Evolutionary conservation across 2,888 invertebrate genomes (phyloP).

Genomic region (Dolichopus griseipennis): DNA sequence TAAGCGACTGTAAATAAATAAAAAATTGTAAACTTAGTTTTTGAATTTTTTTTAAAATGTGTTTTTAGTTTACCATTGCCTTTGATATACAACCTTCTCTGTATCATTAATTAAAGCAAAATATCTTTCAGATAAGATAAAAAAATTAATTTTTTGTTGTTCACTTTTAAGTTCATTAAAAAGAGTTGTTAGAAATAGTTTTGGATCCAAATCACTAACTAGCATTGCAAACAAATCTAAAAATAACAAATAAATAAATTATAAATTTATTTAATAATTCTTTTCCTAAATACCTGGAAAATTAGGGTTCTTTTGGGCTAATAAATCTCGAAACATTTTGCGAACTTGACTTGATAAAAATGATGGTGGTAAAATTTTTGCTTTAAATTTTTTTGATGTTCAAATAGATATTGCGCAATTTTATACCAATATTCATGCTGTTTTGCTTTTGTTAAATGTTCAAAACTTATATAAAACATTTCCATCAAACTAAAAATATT

Average conservation of each 20-base stretch:
- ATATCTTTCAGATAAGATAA: slow-evolving; percentile 40
- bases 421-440: slow-evolving; percentile 37
- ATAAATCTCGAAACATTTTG: slow-evolving; percentile 34
- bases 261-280: neutral
- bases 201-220: slow-evolving; percentile 30
- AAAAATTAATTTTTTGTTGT: slow-evolving; percentile 36
- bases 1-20: slow-evolving; percentile 32
- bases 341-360: slow-evolving; percentile 33
- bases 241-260: slow-evolving; percentile 10
- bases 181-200: slow-evolving; percentile 30
- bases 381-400: slow-evolving; percentile 31
- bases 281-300: slow-evolving; percentile 31
- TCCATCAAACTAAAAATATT: slow-evolving; percentile 22
- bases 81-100: slow-evolving; percentile 29
- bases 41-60: too few relatives aligned
- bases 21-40: neutral
- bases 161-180: slow-evolving; percentile 35
- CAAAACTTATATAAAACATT: slow-evolving; percentile 35
- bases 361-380: slow-evolving; percentile 30
- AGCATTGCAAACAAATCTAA: slow-evolving; percentile 37
- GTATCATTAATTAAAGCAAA: slow-evolving; percentile 26
- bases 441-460: slow-evolving; percentile 36
- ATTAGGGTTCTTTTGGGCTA: slow-evolving; percentile 36
- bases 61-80: slow-evolving; percentile 28
- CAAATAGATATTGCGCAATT: slow-evolving; percentile 35